Percentiles rank a stretch among this genome's conserved stretches.
phyloP scores from a whole-genome alignment of 2,113 vertebrate genomes.

The Menidia beryllina region DNA sequence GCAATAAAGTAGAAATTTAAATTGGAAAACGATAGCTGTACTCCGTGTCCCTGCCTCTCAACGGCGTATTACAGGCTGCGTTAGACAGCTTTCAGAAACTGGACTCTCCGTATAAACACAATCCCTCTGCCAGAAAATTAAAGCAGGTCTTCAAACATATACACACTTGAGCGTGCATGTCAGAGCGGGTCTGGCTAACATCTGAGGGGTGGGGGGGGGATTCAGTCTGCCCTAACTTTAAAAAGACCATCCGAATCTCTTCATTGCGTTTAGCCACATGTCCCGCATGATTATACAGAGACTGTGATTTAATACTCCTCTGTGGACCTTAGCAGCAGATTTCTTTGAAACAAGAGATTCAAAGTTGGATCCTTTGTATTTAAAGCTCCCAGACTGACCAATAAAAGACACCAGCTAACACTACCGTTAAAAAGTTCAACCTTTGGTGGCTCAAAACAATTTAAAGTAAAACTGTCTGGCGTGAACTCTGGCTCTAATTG shows the following conservation, averaged over 20 bases:
- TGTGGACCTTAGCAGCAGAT: not conserved
- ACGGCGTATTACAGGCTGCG: no score
- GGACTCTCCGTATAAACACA: no score
- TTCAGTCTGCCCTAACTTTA: slow-evolving; percentile 3
- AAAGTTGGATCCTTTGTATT: not conserved
- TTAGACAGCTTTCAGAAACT: no score
- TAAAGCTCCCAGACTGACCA: not conserved
- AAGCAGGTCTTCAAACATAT: no score
- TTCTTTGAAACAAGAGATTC: slow-evolving; percentile 2
- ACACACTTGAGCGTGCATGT: not conserved
- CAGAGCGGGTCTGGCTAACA: not conserved
- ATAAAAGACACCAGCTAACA: not conserved
- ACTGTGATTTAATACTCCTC: not conserved
- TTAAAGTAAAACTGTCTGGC: not conserved
- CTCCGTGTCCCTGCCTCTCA: no score
- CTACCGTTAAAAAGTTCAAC: not conserved
- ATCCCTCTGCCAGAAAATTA: not conserved
- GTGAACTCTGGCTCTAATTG: not conserved
- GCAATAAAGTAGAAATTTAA: no score
- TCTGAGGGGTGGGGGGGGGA: not conserved
- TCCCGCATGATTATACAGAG: not conserved
- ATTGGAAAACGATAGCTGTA: no score
- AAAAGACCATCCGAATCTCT: not conserved
- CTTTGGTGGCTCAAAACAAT: not conserved
- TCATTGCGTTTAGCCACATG: slow-evolving; percentile 3